Evolutionary conservation across 2,888 invertebrate species (phyloP).

Genomic region (Drosophila mimica): DNA sequence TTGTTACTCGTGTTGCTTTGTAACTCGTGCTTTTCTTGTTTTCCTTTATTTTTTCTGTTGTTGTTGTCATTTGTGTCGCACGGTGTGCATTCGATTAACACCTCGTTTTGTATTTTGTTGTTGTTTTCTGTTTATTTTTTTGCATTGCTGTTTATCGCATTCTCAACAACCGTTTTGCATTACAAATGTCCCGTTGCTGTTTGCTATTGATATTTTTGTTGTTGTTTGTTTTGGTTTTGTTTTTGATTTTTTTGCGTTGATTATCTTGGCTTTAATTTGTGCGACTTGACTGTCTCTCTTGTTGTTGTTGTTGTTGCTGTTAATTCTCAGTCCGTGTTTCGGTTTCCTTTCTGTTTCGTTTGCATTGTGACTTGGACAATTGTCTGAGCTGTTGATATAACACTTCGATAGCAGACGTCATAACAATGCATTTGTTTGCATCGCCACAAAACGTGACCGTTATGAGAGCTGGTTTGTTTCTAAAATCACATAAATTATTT

Average conservation of each 20-base stretch:
- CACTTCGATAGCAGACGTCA: constrained; percentile 69
- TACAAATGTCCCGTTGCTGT: constrained; percentile 61
- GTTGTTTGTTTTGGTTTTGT: neutral
- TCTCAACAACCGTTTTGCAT: constrained; percentile 58
- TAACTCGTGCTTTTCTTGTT: neutral
- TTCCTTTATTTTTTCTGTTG: constrained; percentile 12
- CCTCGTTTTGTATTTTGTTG: constrained; percentile 48
- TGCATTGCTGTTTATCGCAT: constrained; percentile 45
- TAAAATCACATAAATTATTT: constrained; percentile 26
- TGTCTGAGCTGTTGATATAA: constrained; percentile 70
- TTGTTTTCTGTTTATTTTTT: constrained; percentile 29
- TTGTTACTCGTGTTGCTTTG: constrained; percentile 10
- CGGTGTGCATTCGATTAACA: constrained; percentile 76
- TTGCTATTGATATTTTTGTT: constrained; percentile 16
- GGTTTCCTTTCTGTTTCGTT: constrained; percentile 20
- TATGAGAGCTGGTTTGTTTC: constrained; percentile 60
- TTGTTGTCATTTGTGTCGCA: constrained; percentile 36
- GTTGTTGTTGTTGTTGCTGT: constrained; percentile 3
- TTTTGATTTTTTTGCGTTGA: constrained; percentile 33
- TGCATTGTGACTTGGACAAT: constrained; percentile 55
- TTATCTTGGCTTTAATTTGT: constrained; percentile 79
- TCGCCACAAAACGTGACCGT: constrained; percentile 71
- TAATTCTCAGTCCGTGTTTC: constrained; percentile 8
- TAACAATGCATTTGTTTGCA: constrained; percentile 69
- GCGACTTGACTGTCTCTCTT: neutral